These are phyloP conservation scores for Dicycla oo DNA, from an alignment of 2,888 invertebrate genomes.

Conservation along the genomic window DNA sequence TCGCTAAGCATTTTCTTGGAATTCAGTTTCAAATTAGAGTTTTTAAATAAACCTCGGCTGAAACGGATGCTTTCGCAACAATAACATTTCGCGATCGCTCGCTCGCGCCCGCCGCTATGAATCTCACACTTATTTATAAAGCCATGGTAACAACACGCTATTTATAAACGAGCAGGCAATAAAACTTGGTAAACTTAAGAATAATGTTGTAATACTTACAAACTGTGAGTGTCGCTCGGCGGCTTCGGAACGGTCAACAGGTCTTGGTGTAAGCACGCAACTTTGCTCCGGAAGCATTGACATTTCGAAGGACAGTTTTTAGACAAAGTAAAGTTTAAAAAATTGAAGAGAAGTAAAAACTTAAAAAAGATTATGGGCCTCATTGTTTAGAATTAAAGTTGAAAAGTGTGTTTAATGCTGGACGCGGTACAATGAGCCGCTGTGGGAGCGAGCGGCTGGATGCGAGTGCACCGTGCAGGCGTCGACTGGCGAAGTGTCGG, in stretches of 20 bases:
- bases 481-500: slow-evolving; percentile 43
- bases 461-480: slow-evolving; percentile 68
- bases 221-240: slow-evolving; percentile 78
- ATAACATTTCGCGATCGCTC: slow-evolving; percentile 70
- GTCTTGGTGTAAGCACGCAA: slow-evolving; percentile 80
- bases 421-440: slow-evolving; percentile 52
- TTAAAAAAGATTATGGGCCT: slow-evolving; percentile 67
- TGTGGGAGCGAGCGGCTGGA: slow-evolving; percentile 58
- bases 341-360: slow-evolving; percentile 73
- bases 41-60: slow-evolving; percentile 58
- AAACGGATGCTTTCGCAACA: slow-evolving; percentile 73
- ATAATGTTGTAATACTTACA: slow-evolving; percentile 77
- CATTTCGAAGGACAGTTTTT: slow-evolving; percentile 80
- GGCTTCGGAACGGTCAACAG: slow-evolving; percentile 77
- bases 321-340: slow-evolving; percentile 63
- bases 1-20: slow-evolving; percentile 49
- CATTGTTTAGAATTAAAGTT: slow-evolving; percentile 65
- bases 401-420: slow-evolving; percentile 17
- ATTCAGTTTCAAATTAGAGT: slow-evolving; percentile 35
- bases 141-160: slow-evolving; percentile 62
- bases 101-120: slow-evolving; percentile 62
- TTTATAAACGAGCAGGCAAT: slow-evolving; percentile 55
- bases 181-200: slow-evolving; percentile 57
- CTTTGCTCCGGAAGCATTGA: slow-evolving; percentile 77
- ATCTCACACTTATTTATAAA: slow-evolving; percentile 70